These are phyloP conservation scores for Geotrypetes seraphini DNA, from an alignment of 2,797 vertebrate species.

Conservation along the genomic window DNA sequence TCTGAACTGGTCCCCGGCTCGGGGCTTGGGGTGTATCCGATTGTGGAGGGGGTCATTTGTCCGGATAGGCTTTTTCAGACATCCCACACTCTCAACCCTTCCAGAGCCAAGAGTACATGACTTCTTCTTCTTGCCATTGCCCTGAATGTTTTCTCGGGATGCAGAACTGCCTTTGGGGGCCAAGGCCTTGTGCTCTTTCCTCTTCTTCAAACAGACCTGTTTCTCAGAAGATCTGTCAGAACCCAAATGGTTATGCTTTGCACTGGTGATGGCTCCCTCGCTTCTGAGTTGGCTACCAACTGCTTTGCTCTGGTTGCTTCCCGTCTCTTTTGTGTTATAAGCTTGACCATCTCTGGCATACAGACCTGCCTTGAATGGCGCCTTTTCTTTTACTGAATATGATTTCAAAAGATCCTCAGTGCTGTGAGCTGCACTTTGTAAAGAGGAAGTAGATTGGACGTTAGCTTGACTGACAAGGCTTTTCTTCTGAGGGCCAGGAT, in stretches of 20 bases:
- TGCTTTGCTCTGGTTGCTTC: slow-evolving; percentile 31
- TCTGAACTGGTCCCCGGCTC: slow-evolving; percentile 54
- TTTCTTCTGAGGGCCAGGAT: slow-evolving; percentile 4
- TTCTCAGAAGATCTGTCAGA: slow-evolving; percentile 47
- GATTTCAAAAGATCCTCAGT: slow-evolving; percentile 33
- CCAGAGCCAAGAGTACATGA: slow-evolving; percentile 26
- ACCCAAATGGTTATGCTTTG: slow-evolving; percentile 31
- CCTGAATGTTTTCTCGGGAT: slow-evolving; percentile 72
- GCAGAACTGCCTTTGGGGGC: slow-evolving; percentile 49
- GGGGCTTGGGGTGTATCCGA: slow-evolving; percentile 62
- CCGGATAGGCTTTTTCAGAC: slow-evolving; percentile 55
- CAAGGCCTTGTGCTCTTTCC: slow-evolving; percentile 64
- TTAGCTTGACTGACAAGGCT: fast-evolving
- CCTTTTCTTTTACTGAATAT: slow-evolving; percentile 47
- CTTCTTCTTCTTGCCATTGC: slow-evolving; percentile 70
- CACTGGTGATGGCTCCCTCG: slow-evolving; percentile 31
- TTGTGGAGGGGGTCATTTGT: slow-evolving; percentile 60
- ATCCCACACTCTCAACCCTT: slow-evolving; percentile 43
- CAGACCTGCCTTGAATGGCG: slow-evolving; percentile 27
- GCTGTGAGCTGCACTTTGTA: fast-evolving
- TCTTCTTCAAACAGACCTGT: slow-evolving; percentile 58
- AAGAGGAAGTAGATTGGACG: background rate
- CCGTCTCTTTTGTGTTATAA: slow-evolving; percentile 10
- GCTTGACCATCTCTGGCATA: slow-evolving; percentile 32
- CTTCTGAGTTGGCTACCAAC: slow-evolving; percentile 25